Conservation (phyloP, 2,888 invertebrate species). For the Megaustenia siamemsis region DNA sequence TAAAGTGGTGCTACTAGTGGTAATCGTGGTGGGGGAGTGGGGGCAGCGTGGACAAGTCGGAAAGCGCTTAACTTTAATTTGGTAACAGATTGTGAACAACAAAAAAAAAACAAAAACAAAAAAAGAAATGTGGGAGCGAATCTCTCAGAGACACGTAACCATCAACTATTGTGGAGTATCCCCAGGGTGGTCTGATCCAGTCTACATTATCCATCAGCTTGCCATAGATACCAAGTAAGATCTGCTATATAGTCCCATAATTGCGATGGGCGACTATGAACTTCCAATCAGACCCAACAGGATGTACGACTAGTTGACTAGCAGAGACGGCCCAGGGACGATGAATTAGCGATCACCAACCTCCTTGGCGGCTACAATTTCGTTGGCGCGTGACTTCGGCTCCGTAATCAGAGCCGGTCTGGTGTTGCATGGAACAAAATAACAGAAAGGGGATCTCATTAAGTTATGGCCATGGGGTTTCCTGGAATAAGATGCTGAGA, state of each 20-base stretch:
- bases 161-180: not conserved
- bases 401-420: conserved; percentile 12
- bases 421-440: conserved; percentile 15
- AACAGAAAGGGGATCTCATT: conserved; percentile 35
- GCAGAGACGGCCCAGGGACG: not conserved
- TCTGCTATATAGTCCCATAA: not conserved
- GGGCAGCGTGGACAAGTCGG: too few species aligned
- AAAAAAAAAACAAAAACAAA: too few species aligned
- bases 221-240: not conserved
- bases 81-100: too few species aligned
- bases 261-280: conserved; percentile 23
- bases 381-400: conserved; percentile 25
- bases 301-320: not conserved
- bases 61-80: too few species aligned
- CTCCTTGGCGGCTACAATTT: conserved; percentile 15
- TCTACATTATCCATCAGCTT: not conserved
- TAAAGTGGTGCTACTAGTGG: not conserved
- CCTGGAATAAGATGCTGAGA: not conserved
- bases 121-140: not conserved
- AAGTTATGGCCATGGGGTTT: conserved; percentile 32
- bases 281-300: conserved; percentile 35
- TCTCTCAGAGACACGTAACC: not conserved
- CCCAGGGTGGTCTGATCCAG: not conserved
- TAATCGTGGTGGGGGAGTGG: not conserved
- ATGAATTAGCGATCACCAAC: conserved; percentile 30